Evolutionary conservation across 2,888 invertebrate species (phyloP).

Genomic region (Hipparchia sbordonii): DNA sequence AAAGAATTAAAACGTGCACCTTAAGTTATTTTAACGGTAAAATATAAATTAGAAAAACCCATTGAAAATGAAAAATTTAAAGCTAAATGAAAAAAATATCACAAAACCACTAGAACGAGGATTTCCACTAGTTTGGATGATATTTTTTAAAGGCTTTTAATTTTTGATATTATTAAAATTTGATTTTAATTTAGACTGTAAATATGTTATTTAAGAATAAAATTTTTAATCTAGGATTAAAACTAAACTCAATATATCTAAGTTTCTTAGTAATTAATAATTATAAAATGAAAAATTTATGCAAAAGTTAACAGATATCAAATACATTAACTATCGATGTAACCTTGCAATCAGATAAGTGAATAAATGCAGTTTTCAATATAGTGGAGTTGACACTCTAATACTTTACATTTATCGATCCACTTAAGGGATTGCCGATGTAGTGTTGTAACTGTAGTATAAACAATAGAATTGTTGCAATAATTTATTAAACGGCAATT

Average conservation of each 20-base stretch:
- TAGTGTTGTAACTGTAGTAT: constrained; percentile 40
- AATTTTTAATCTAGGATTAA: too few species aligned
- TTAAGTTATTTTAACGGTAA: neutral
- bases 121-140: too few species aligned
- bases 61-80: too few species aligned
- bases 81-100: too few species aligned
- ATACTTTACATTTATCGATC: constrained; percentile 46
- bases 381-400: constrained; percentile 43
- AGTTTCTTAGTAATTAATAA: neutral
- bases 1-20: neutral
- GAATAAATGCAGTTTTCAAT: constrained; percentile 53
- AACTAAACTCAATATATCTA: too few species aligned
- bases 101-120: too few species aligned
- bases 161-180: too few species aligned
- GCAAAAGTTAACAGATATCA: constrained; percentile 21
- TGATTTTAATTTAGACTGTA: too few species aligned
- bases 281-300: constrained; percentile 12
- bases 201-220: too few species aligned
- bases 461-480: constrained; percentile 33
- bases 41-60: too few species aligned
- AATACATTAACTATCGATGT: constrained; percentile 30
- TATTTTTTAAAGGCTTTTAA: too few species aligned
- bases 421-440: constrained; percentile 44
- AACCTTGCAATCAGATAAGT: constrained; percentile 56
- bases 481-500: constrained; percentile 24